A percentile compares a stretch with the other conserved stretches of the same genome.
Evolutionary conservation across 2,113 vertebrate genomes (phyloP).

Genomic region (Rhipidura dahli): DNA sequence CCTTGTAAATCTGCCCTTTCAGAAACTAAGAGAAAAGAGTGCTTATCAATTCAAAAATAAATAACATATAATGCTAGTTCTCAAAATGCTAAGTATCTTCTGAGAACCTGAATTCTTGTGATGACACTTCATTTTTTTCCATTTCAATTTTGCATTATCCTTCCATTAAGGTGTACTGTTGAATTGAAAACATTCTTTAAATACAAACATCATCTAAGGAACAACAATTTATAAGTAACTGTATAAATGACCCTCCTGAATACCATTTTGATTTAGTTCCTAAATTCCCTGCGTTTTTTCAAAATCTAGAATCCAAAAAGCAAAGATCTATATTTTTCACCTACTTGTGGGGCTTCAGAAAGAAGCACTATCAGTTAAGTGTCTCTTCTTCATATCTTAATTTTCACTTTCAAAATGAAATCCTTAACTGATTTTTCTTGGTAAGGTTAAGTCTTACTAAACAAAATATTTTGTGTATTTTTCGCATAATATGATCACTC

Average conservation of each 20-base stretch:
- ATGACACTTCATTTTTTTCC: background rate
- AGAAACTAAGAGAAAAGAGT: background rate
- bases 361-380: background rate
- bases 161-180: background rate
- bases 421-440: background rate
- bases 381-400: background rate
- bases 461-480: background rate
- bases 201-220: background rate
- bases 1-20: background rate
- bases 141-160: background rate
- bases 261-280: background rate
- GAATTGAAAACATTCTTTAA: background rate
- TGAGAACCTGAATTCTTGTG: background rate
- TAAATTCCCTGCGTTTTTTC: background rate
- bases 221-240: background rate
- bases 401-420: background rate
- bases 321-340: background rate
- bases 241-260: background rate
- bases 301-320: background rate
- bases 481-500: background rate
- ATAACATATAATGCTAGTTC: background rate
- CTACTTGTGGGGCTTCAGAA: background rate
- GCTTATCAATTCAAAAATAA: background rate
- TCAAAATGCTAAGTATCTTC: background rate
- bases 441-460: background rate